These are phyloP conservation scores for Puffinus mauretanicus DNA, from an alignment of 2,113 vertebrate species.

Conservation along the genomic window DNA sequence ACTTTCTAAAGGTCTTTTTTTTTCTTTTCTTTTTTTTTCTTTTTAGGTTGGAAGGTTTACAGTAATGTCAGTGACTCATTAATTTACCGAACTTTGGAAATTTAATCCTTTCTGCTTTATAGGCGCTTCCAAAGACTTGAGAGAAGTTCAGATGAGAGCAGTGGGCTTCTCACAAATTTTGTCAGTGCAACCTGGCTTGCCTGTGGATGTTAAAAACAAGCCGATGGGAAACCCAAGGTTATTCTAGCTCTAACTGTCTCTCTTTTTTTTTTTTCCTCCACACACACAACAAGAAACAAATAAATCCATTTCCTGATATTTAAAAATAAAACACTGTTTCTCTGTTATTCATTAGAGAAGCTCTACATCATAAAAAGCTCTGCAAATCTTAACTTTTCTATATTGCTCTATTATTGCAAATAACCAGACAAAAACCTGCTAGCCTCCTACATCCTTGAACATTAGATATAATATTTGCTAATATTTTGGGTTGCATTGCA, in stretches of 20 bases:
- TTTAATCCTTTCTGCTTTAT: neutral
- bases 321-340: neutral
- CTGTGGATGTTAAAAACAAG: neutral
- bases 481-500: neutral
- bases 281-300: neutral
- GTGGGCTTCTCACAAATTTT: neutral
- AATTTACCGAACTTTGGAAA: neutral
- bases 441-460: neutral
- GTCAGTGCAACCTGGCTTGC: neutral
- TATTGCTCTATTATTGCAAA: neutral
- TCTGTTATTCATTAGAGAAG: neutral
- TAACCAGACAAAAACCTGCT: neutral
- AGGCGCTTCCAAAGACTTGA: neutral
- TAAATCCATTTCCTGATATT: neutral
- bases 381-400: neutral
- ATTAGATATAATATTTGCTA: neutral
- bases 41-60: neutral
- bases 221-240: neutral
- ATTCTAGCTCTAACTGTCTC: neutral
- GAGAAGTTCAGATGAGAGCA: neutral
- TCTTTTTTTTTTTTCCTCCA: neutral
- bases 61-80: neutral
- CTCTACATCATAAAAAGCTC: neutral
- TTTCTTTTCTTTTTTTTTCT: neutral
- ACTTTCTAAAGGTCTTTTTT: neutral